These are phyloP conservation scores for Lochmaea crataegi DNA, from an alignment of 2,888 invertebrate genomes.

Conservation along the genomic window DNA sequence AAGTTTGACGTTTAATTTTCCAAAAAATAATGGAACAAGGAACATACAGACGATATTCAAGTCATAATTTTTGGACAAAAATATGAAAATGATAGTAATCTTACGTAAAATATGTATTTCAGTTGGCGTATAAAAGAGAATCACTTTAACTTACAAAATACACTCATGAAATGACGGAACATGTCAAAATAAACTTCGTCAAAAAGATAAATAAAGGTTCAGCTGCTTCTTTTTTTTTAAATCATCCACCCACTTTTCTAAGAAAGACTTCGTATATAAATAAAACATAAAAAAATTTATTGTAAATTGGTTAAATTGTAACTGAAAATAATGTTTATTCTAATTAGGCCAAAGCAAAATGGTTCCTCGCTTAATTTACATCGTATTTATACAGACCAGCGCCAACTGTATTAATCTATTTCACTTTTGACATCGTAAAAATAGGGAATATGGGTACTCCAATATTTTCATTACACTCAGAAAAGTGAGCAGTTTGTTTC, in stretches of 20 bases:
- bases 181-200: neutral
- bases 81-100: neutral
- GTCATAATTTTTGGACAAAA: neutral
- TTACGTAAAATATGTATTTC: neutral
- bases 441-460: neutral
- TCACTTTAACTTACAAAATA: neutral
- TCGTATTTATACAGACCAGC: constrained; percentile 24
- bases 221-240: neutral
- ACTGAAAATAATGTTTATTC: neutral
- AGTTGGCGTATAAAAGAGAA: neutral
- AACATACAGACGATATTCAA: too few species aligned
- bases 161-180: neutral
- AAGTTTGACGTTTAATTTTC: too few species aligned
- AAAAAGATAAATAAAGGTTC: neutral
- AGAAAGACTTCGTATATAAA: neutral
- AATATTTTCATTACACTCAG: neutral
- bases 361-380: constrained; percentile 17
- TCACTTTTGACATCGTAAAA: neutral
- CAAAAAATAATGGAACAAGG: too few species aligned
- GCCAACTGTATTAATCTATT: constrained; percentile 26
- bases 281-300: neutral
- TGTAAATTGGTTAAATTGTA: neutral
- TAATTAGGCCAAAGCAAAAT: constrained; percentile 33
- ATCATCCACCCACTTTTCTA: neutral
- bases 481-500: too few species aligned